These are phyloP conservation scores for Bucorvus abyssinicus DNA, from an alignment of 2,797 vertebrate genomes.

Conservation along the genomic window DNA sequence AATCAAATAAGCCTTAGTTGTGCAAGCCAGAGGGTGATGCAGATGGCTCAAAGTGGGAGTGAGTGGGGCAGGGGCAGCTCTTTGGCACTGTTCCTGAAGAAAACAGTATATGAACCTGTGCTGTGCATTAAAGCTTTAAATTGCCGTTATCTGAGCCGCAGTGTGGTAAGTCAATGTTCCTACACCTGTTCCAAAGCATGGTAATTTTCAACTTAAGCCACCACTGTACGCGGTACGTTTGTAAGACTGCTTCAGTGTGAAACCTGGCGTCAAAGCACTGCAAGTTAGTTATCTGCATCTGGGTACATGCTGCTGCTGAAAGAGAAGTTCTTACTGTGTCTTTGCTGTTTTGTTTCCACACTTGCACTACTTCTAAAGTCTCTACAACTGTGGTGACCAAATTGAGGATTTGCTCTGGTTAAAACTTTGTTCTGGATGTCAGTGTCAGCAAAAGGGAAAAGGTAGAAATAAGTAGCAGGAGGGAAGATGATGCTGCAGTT, in stretches of 20 bases:
- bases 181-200: not conserved
- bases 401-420: not conserved
- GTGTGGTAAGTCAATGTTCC: not conserved
- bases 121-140: not conserved
- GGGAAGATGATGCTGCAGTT: not conserved
- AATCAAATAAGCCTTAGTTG: not conserved
- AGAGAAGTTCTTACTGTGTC: not conserved
- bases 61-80: not conserved
- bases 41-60: not conserved
- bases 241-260: not conserved
- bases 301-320: not conserved
- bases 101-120: not conserved
- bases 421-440: not conserved
- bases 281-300: not conserved
- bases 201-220: not conserved
- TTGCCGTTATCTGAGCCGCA: not conserved
- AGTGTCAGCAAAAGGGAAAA: not conserved
- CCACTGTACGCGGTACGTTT: not conserved
- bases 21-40: not conserved
- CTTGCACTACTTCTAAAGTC: not conserved
- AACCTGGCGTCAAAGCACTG: not conserved
- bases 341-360: not conserved
- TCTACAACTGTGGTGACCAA: accelerated
- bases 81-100: not conserved
- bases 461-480: not conserved